Base-by-base conservation (phyloP, 2,113 vertebrate species). In the Budorcas taxicolor region DNA sequence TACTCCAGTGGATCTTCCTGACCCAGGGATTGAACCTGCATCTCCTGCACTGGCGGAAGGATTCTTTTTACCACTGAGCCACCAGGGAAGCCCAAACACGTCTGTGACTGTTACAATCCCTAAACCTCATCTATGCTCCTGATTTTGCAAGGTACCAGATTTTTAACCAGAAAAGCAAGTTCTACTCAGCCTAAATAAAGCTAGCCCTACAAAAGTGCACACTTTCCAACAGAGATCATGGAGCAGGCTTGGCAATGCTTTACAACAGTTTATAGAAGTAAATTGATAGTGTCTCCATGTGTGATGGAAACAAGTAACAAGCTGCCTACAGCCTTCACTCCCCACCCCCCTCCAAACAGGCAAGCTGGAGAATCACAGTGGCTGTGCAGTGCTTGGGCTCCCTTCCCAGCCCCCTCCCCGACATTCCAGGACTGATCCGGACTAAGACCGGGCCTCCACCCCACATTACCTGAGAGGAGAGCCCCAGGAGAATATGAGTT, bases 141-240 rank as follows among this genome's bases (percentile, higher is more conserved):
- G 5, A 45, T 81, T 45, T 90, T 55, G 8, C 83, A 83, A 40
- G 17, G 57, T 87, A 87, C 21, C 36, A 55, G 17, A 25, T 83
- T 89, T 93, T 87, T 87, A 78, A 55, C 9, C 43, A 87, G 19
- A 93, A 93, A 89, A 33, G 27, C 33, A 86, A 87, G 14, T 36
- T 86, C 58, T 53, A 11, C 90, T 95, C 88, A n/a, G n/a, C 33
- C 92, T 95, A 87, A 84, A 92, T 95, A 87, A 84, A 92, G 43
- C 19, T 62, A 14, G 23, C 16, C 31, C 67, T 52, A 21, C 60
- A 40, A 33, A 92, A 91, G 31, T 57, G 31, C 52, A 62, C n/a
- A 50, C 12, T 90, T 80, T 55, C 29, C 57, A 58, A 82, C 19
- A 67, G 47, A 87, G 14, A 45, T 45, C 13, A 3, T 7, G 33